Evolutionary conservation across 2,888 invertebrate genomes (phyloP), one percentile per base, ranked within the genome.

Genomic region (Machimus atricapillus): DNA sequence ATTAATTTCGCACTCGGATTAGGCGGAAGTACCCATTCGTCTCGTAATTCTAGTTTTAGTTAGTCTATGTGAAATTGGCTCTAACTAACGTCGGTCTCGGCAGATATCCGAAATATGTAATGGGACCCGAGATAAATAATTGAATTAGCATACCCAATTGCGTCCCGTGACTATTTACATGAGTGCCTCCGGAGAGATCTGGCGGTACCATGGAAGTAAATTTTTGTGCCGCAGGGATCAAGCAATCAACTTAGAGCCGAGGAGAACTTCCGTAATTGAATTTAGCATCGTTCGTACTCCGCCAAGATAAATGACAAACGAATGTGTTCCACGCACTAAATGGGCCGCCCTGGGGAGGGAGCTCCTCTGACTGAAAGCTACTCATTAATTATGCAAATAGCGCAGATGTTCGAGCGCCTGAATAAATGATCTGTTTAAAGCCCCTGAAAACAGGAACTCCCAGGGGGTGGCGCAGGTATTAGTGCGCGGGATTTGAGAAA

Each of bases 301-400:
- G 56, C 19, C 19, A 37, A 37, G 58, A 58, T 58, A 66, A 82
- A 82, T 66, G 66, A 66, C 34, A 82, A 82, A 31, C 66, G 82
- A 58, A 82, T 66, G 52, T 37, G 66, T 52, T 82, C 37, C 58
- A 82, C 66, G 82, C 37, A 58, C 82, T 82, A 58, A 82, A 82
- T 37, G 19, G 23, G 81, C 27, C 52, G 81, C 82, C 79, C 37
- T 16, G 27, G 66, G 58, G 52, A 37, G 37, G n/a, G 37, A 34
- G 31, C 56, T 27, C 66, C 58, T 40, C 16, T 37, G 37, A 82
- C 37, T 66, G 66, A 66, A 82, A 58, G 31, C 23, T 27, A 23
- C n/a, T 52, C 58, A 66, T 82, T 82, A 66, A 66, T 66, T 82
- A 82, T 82, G 82, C 52, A 82, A 82, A 82, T 66, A 66, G 66